Percentiles rank a stretch among this genome's conserved stretches.
phyloP scores from a whole-genome alignment of 2,797 vertebrate genomes.

The Halcyon smyrnensis region DNA sequence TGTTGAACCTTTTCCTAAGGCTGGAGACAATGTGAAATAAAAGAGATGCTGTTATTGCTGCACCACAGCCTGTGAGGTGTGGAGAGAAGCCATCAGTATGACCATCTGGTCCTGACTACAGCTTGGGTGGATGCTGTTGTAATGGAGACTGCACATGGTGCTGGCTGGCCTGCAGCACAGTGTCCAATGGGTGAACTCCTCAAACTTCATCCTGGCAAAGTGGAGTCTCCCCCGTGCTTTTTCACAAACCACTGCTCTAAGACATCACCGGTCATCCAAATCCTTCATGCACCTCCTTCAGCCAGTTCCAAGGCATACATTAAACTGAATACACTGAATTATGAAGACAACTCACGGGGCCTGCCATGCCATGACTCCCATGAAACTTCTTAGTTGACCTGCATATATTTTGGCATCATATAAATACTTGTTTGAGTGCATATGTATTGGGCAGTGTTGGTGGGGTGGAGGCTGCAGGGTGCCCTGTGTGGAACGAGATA shows the following conservation, averaged over 20 bases:
- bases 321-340: not conserved
- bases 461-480: too few species aligned
- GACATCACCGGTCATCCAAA: not conserved
- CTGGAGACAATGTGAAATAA: not conserved
- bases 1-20: not conserved
- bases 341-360: not conserved
- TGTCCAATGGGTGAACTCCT: accelerated
- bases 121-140: not conserved
- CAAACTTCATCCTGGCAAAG: not conserved
- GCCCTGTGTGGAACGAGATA: not conserved
- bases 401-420: not conserved
- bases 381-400: not conserved
- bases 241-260: not conserved
- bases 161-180: not conserved
- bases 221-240: not conserved
- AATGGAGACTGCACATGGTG: not conserved
- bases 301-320: not conserved
- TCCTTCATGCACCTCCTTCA: not conserved
- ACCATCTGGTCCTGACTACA: not conserved
- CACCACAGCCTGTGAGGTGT: not conserved
- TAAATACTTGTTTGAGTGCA: not conserved
- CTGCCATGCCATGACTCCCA: not conserved
- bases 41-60: not conserved
- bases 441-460: not conserved
- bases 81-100: not conserved